A percentile compares a stretch with the other conserved stretches of the same genome.
Conservation (phyloP, 2,888 invertebrate species). For the Dysmachus trigonus region DNA sequence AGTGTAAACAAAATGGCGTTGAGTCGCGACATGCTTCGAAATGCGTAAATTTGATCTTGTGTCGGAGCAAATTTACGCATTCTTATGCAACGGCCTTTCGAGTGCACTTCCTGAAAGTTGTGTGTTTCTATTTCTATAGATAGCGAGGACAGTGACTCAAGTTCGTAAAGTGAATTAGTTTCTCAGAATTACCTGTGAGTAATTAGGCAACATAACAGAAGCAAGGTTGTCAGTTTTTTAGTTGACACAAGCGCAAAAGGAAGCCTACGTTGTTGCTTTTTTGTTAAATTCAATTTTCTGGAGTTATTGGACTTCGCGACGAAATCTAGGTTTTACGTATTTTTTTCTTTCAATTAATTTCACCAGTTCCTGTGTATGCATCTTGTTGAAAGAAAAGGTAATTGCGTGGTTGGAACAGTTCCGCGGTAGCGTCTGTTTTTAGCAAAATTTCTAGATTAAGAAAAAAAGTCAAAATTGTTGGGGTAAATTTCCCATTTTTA, state of each 20-base stretch:
- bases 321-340: background rate
- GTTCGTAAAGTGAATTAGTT: background rate
- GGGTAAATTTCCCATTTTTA: background rate
- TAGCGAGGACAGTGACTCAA: background rate
- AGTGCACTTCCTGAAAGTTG: background rate
- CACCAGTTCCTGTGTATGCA: conserved; percentile 46
- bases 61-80: background rate
- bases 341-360: background rate
- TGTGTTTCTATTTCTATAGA: background rate
- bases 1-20: background rate
- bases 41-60: background rate
- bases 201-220: background rate
- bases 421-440: background rate
- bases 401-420: background rate
- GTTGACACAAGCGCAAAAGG: background rate
- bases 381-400: conserved; percentile 49
- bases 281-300: background rate
- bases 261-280: background rate
- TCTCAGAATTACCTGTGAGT: background rate
- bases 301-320: background rate
- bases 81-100: background rate
- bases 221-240: conserved; percentile 5
- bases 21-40: background rate
- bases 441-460: background rate
- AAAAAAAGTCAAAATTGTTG: background rate